Evolutionary conservation across 2,888 invertebrate species (phyloP), one percentile per base, ranked within the genome.

Genomic region (Azorinus chamasolen): DNA sequence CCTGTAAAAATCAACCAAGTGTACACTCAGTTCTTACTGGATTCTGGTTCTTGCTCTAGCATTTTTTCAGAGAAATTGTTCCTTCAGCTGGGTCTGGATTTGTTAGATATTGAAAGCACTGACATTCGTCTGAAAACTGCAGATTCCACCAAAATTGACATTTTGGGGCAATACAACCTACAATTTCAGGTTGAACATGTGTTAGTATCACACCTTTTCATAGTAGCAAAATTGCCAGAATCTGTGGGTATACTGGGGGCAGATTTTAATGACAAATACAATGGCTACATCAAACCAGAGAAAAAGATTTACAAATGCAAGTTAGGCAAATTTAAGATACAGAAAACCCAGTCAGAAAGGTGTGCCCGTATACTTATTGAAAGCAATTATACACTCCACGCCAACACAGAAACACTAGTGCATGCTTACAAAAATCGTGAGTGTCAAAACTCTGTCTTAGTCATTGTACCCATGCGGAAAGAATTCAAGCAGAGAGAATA

Each of bases 321-420:
- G 10, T 37, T 18, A 16, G 59, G 59, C 16, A 45, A 46, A 27
- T 18, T 59, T 8, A 59, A 59, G 22, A 32, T 32, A 32, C 32
- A 6, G 4, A 32, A 32, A 32, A 10, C 32, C 5, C 32, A 4
- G 10, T 32, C 10, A 32, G 32, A 32, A 4, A 32, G 10, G 32
- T 32, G 32, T 32, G 32, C 32, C 4, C 32, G 32, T 10, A 32
- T 32, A 6, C 10, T 32, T 6, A 32, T 32, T 6, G 32, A 32
- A 32, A 32, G 10, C 4, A 32, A 25, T 14, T 27, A 22, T 2
- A 18, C 18, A 16, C 16, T 32, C 2, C 3, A n/a, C 6, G 18
- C 62, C 32, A 62, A 62, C n/a, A 50, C 62, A 37, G 62, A 62
- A 22, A 46, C 43, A 20, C 8, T 50, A 5, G 32, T 62, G 8